Base-by-base conservation (phyloP, 2,113 vertebrate genomes). In the Cinclus mexicanus region DNA sequence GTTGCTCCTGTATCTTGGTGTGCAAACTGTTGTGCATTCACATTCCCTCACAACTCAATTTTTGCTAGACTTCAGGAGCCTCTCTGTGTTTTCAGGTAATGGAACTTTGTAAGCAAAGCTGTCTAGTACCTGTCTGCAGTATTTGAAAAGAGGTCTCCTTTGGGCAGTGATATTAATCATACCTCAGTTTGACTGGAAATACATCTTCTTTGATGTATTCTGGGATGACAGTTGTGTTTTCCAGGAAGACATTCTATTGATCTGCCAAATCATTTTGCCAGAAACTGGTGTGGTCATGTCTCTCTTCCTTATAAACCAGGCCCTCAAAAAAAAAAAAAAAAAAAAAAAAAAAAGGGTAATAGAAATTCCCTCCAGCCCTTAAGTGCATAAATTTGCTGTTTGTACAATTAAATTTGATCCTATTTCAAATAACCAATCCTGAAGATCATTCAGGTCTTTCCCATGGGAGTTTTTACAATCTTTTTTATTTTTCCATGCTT, bases 361-460 rank as follows among this genome's bases (percentile, higher is more conserved):
- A 86, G 55, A 93, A 94, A 90, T 89, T 93, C 76, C 64, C 88
- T 90, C 9, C 33, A 90, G 76, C 71, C 35, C 83, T 83, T 86
- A 94, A 95, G 92, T 95, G 92, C 92, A 86, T 86, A 53, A 67
- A 78, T 92, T 92, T 88, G 19, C 76, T 92, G 25, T 88, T 93
- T 70, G 55, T 93, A 41, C 60, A 67, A 55, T 67, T 81, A 63
- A 92, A 83, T 94, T 92, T 80, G 59, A 77, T 88, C 57, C 29
- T 90, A 5, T 83, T 83, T 90, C 75, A 77, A 61, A 80, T 87
- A 90, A 56, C 23, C 12, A 85, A 31, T 72, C n/a, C n/a, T 80
- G 71, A 94, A 80, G 75, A 50, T 61, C 41, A 65, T 92, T 67
- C 63, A 65, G 23, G 14, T 88, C n/a, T 83, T 94, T 69, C 23